Conservation (phyloP, 2,888 invertebrate species). For the Brenthis hecate region DNA sequence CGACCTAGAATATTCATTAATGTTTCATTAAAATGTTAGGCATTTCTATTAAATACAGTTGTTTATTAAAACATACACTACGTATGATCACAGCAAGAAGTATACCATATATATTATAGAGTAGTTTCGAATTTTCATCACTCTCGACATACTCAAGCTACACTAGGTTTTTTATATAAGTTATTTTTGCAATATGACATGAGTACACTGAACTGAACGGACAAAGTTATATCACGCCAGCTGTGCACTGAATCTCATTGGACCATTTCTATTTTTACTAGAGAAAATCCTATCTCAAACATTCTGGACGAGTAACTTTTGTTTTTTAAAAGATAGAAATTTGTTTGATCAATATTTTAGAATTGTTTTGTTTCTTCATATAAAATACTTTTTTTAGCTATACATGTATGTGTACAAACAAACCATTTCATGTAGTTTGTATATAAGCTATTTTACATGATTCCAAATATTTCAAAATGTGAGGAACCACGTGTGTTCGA, state of each 20-base stretch:
- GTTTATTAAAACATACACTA: constrained; percentile 14
- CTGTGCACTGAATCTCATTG: constrained; percentile 7
- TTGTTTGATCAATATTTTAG: too few relatives aligned
- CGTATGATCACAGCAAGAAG: not conserved
- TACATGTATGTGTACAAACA: too few relatives aligned
- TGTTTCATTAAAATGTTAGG: constrained; percentile 18
- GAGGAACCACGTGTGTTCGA: too few relatives aligned
- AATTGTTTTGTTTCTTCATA: too few relatives aligned
- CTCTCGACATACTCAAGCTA: not conserved
- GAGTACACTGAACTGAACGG: not conserved
- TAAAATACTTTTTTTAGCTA: too few relatives aligned
- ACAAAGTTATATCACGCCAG: constrained; percentile 5
- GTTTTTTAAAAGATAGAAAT: too few relatives aligned
- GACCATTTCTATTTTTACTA: not conserved
- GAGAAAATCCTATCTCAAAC: not conserved
- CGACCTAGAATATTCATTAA: constrained; percentile 30
- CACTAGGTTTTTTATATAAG: not conserved
- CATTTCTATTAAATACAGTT: not conserved
- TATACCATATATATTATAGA: too few relatives aligned
- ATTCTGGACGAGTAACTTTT: not conserved
- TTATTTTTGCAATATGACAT: not conserved
- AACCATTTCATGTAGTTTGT: too few relatives aligned
- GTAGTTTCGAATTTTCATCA: too few relatives aligned
- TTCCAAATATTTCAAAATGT: too few relatives aligned
- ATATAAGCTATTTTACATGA: too few relatives aligned